These are phyloP conservation scores for Acleris holmiana DNA, from an alignment of 2,888 invertebrate genomes.

Conservation along the genomic window DNA sequence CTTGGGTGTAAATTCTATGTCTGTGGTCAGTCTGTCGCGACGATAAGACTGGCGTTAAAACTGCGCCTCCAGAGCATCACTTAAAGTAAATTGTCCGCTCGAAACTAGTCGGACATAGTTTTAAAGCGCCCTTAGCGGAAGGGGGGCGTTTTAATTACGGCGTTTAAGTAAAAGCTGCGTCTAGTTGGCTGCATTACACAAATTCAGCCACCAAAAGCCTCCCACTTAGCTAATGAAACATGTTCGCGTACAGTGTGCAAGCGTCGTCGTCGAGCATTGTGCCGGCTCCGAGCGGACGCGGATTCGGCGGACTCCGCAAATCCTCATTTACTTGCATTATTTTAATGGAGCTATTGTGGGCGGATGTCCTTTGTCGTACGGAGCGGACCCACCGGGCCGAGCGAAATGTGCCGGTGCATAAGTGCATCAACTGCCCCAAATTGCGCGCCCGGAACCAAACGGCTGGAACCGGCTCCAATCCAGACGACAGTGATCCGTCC, in stretches of 20 bases:
- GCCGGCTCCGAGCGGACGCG: slow-evolving; percentile 60
- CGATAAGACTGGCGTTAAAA: slow-evolving; percentile 19
- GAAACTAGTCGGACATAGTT: slow-evolving; percentile 77
- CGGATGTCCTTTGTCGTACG: slow-evolving; percentile 80
- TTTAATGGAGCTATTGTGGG: slow-evolving; percentile 84
- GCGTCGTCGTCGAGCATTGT: slow-evolving; percentile 63
- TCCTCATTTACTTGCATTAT: slow-evolving; percentile 85
- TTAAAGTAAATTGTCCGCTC: slow-evolving; percentile 80
- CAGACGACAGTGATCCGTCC: slow-evolving; percentile 54
- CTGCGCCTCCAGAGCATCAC: slow-evolving; percentile 55
- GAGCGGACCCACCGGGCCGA: slow-evolving; percentile 63
- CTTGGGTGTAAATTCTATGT: not conserved
- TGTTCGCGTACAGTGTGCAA: slow-evolving; percentile 82
- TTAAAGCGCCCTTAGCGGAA: slow-evolving; percentile 75
- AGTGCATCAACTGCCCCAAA: slow-evolving; percentile 76
- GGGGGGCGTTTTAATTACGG: slow-evolving; percentile 81
- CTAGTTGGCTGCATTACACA: slow-evolving; percentile 81
- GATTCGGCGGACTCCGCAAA: slow-evolving; percentile 79
- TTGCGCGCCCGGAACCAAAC: slow-evolving; percentile 65
- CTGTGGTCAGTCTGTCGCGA: not conserved
- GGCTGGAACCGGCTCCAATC: slow-evolving; percentile 65
- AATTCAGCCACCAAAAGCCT: slow-evolving; percentile 84
- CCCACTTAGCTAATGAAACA: slow-evolving; percentile 86
- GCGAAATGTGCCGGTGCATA: slow-evolving; percentile 78
- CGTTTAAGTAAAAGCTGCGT: slow-evolving; percentile 81